A percentile compares a stretch with the other conserved stretches of the same genome.
Conservation (phyloP, 2,113 vertebrate species). For the Tachysurus fulvidraco region DNA sequence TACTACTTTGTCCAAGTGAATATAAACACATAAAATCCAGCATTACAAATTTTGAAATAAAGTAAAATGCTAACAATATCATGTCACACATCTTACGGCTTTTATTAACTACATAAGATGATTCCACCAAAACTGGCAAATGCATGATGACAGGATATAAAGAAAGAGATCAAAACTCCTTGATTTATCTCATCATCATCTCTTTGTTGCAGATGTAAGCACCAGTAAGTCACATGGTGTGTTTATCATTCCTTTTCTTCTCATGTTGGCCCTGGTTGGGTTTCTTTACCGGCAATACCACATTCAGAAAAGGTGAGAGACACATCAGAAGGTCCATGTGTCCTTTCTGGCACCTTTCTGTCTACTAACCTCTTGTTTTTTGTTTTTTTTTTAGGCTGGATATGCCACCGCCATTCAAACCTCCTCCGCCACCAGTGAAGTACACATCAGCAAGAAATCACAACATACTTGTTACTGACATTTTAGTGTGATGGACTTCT, state of each 20-base stretch:
- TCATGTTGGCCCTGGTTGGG: slow-evolving; percentile 41
- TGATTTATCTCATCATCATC: background rate
- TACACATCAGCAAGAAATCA: slow-evolving; percentile 56
- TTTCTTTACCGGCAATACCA: slow-evolving; percentile 58
- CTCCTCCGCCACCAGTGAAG: slow-evolving; percentile 73
- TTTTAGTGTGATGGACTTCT: slow-evolving; percentile 28
- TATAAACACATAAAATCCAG: background rate
- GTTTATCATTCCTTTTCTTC: slow-evolving; percentile 42
- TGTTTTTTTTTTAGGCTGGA: slow-evolving; percentile 61
- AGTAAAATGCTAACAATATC: background rate
- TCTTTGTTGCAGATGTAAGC: slow-evolving; percentile 11
- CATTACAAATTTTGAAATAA: background rate
- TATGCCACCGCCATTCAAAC: slow-evolving; percentile 70
- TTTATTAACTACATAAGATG: background rate
- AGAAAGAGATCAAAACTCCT: background rate
- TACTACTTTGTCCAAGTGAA: background rate
- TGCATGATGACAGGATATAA: background rate
- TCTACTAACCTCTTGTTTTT: slow-evolving; percentile 15
- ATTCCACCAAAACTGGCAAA: background rate
- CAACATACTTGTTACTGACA: slow-evolving; percentile 35
- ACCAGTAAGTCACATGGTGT: slow-evolving; percentile 1
- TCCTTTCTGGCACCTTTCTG: background rate
- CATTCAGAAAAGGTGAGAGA: slow-evolving; percentile 58
- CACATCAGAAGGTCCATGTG: background rate
- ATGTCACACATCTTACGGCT: background rate